A percentile compares a stretch with the other conserved stretches of the same genome.
Conservation (phyloP, 2,888 invertebrate genomes). For the Mythimna ferrago region DNA sequence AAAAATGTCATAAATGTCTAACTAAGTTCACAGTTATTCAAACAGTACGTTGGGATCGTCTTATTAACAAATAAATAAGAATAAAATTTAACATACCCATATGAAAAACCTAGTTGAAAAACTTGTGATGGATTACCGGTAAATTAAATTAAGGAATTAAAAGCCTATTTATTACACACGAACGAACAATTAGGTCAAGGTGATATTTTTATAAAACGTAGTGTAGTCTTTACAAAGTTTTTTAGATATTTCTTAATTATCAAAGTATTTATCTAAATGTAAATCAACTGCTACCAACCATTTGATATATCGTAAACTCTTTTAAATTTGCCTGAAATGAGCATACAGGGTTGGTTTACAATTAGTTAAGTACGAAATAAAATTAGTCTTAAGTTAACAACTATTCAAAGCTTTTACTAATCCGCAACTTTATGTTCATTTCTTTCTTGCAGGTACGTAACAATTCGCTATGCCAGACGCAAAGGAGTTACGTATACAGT, state of each 20-base stretch:
- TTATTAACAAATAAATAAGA: slow-evolving; percentile 15
- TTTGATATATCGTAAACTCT: not conserved
- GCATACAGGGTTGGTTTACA: not conserved
- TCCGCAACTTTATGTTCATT: slow-evolving; percentile 50
- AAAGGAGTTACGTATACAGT: slow-evolving; percentile 62
- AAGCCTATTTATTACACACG: slow-evolving; percentile 32
- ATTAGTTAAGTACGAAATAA: not conserved
- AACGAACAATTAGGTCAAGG: slow-evolving; percentile 31
- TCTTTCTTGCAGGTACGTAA: slow-evolving; percentile 75
- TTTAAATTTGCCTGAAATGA: not conserved
- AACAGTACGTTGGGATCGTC: not conserved
- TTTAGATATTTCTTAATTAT: not conserved
- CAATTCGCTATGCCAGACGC: slow-evolving; percentile 68
- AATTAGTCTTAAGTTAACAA: slow-evolving; percentile 7
- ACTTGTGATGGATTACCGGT: slow-evolving; percentile 47
- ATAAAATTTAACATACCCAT: slow-evolving; percentile 24
- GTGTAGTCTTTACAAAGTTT: not conserved
- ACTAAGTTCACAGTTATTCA: slow-evolving; percentile 32
- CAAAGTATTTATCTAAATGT: slow-evolving; percentile 7
- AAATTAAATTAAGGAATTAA: slow-evolving; percentile 60
- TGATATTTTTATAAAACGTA: slow-evolving; percentile 19
- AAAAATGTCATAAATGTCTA: slow-evolving; percentile 35
- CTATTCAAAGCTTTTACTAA: slow-evolving; percentile 43
- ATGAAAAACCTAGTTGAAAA: slow-evolving; percentile 21
- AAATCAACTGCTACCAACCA: too few relatives aligned